phyloP scores from a whole-genome alignment of 37 sponge, comb jelly and placozoan genomes.

The Petrosia ficiformis region DNA sequence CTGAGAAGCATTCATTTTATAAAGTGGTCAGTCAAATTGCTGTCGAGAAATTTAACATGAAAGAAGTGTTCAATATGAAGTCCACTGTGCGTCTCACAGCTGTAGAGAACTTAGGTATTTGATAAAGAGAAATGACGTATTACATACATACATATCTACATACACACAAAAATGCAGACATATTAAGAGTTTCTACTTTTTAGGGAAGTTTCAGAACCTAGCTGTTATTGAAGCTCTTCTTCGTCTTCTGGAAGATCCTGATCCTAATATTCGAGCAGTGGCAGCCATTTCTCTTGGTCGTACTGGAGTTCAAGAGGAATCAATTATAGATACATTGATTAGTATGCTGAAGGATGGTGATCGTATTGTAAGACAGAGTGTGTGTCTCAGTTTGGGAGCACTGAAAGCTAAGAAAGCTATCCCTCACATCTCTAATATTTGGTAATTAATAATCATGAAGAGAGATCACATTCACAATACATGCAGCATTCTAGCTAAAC shows the following conservation, averaged over 20 bases:
- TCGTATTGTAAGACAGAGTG: conserved; percentile 89
- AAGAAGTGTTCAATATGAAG: conserved; percentile 91
- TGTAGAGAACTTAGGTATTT: conserved; percentile 86
- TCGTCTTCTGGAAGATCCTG: conserved; percentile 69
- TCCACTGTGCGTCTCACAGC: conserved; percentile 90
- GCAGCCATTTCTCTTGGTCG: conserved; percentile 94
- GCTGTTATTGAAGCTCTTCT: conserved; percentile 87
- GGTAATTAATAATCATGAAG: conserved; percentile 41
- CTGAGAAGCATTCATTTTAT: conserved; percentile 60
- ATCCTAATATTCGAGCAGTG: conserved; percentile 95
- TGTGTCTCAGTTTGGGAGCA: conserved; percentile 86
- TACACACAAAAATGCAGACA: not conserved
- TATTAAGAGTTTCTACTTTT: not conserved
- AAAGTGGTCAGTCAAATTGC: conserved; percentile 62
- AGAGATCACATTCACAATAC: not conserved
- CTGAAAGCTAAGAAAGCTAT: conserved; percentile 79
- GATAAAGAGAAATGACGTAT: conserved; percentile 4
- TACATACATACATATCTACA: not conserved
- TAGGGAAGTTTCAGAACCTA: conserved; percentile 81
- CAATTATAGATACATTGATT: conserved; percentile 56
- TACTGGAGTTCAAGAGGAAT: conserved; percentile 52
- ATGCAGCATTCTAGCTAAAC: too few relatives aligned
- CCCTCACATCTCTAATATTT: conserved; percentile 67
- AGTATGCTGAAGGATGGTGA: conserved; percentile 78
- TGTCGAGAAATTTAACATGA: conserved; percentile 81